Conservation (phyloP, 2,888 invertebrate species). For the Dioctria linearis region DNA sequence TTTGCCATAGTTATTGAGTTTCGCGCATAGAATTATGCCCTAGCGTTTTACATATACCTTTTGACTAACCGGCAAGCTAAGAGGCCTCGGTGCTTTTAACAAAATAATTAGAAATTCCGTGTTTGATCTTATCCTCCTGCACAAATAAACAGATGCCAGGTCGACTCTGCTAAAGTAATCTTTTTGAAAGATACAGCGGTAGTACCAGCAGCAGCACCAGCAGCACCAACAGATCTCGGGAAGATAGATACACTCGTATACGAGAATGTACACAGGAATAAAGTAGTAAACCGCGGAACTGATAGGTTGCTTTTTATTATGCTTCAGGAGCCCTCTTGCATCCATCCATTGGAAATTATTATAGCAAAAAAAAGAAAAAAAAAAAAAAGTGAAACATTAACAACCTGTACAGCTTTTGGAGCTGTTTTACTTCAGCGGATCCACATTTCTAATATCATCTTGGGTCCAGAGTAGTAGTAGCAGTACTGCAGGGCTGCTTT, state of each 20-base stretch:
- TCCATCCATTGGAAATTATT: too few relatives aligned
- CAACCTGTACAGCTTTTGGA: constrained; percentile 2
- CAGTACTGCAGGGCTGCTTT: too few relatives aligned
- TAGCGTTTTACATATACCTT: not conserved
- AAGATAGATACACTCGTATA: not conserved
- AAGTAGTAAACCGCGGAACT: not conserved
- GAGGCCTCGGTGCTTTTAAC: constrained; percentile 6
- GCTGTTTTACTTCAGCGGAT: constrained; percentile 22
- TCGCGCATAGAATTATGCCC: not conserved
- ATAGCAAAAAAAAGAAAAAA: too few relatives aligned
- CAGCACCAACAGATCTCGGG: not conserved
- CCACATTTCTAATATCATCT: not conserved
- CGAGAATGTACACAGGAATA: too few relatives aligned
- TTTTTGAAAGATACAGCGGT: not conserved
- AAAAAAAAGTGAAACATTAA: not conserved
- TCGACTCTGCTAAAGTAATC: constrained; percentile 40
- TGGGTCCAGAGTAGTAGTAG: not conserved
- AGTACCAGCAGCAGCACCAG: not conserved
- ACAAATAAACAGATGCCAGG: constrained; percentile 56
- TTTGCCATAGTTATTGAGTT: constrained; percentile 9
- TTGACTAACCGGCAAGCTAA: not conserved
- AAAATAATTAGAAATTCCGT: constrained; percentile 55
- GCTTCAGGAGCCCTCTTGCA: too few relatives aligned
- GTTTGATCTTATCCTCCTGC: constrained; percentile 56
- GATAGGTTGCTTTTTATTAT: too few relatives aligned